Evolutionary conservation across 2,888 invertebrate species (phyloP).

Genomic region (Scelioninae gen. 1): DNA sequence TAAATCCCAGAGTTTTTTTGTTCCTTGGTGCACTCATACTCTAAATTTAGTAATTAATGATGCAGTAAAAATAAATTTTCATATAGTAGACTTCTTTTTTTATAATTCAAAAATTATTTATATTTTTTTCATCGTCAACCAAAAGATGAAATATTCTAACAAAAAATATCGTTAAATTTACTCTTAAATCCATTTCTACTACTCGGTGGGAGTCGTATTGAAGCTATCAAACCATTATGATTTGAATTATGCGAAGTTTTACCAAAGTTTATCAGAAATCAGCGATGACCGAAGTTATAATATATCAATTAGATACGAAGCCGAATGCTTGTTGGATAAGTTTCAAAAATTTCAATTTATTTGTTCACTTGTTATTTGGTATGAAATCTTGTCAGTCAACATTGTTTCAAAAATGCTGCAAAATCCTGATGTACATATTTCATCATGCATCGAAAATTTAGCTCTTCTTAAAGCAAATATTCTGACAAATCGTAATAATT

Average conservation of each 20-base stretch:
- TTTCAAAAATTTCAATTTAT: background rate
- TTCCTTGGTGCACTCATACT: background rate
- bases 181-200: no score
- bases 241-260: background rate
- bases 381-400: background rate
- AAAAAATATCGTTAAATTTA: background rate
- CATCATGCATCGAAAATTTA: background rate
- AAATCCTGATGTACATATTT: background rate
- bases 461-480: background rate
- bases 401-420: background rate
- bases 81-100: background rate
- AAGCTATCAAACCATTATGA: background rate
- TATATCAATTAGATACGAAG: background rate
- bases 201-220: background rate
- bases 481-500: background rate
- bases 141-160: background rate
- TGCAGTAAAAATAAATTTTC: background rate
- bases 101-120: background rate
- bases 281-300: background rate
- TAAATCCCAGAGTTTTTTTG: slow-evolving; percentile 2
- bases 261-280: background rate
- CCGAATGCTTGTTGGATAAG: background rate
- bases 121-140: background rate
- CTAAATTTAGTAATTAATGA: background rate
- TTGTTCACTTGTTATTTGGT: background rate